Conservation (phyloP, 2,113 vertebrate genomes). For the Orycteropus afer region DNA sequence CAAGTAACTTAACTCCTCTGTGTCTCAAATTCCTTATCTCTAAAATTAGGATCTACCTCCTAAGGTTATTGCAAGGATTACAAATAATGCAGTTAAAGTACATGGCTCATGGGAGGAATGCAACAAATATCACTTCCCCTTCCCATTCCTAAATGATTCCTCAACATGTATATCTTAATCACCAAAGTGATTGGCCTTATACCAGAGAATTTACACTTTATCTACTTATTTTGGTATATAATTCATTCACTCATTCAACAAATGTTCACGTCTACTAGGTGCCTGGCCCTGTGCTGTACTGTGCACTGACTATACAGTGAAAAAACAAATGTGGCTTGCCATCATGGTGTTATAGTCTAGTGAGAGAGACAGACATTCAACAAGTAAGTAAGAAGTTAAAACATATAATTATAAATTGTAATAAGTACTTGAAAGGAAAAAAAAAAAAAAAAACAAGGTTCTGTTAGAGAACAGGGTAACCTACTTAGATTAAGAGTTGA, state of each 20-base stretch:
- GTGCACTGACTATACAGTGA: background rate
- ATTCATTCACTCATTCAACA: background rate
- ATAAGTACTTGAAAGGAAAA: background rate
- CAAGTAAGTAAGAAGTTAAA: slow-evolving; percentile 47
- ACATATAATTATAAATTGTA: slow-evolving; percentile 37
- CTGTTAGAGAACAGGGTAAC: background rate
- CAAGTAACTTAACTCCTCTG: slow-evolving; percentile 42
- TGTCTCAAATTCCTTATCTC: background rate
- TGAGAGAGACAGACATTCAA: background rate
- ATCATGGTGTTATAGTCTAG: background rate
- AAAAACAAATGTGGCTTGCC: background rate
- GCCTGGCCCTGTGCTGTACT: background rate
- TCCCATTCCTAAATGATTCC: slow-evolving; percentile 31
- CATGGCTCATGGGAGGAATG: background rate
- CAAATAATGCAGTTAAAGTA: background rate
- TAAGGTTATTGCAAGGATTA: slow-evolving; percentile 6
- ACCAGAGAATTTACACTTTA: background rate
- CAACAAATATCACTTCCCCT: background rate
- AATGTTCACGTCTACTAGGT: background rate
- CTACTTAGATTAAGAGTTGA: background rate
- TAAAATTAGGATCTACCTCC: slow-evolving; percentile 47
- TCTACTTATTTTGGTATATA: background rate
- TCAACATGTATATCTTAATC: background rate
- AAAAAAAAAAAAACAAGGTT: background rate
- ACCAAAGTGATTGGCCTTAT: background rate